These are phyloP conservation scores for Rhadinocentrus ornatus DNA, from an alignment of 2,797 vertebrate species.

Conservation along the genomic window DNA sequence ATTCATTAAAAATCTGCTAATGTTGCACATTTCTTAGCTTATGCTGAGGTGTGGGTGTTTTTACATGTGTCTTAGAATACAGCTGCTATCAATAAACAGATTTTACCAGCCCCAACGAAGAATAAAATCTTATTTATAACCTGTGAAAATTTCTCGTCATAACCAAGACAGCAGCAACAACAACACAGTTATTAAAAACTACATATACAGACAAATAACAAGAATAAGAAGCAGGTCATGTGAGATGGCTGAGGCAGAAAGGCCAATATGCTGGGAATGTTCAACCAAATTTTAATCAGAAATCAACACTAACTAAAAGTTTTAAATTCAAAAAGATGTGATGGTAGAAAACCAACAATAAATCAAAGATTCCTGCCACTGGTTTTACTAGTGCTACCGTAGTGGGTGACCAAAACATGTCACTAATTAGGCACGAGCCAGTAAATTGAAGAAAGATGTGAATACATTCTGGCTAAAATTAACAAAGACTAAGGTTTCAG, in stretches of 20 bases:
- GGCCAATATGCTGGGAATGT: no score
- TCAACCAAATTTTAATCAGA: no score
- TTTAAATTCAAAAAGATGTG: no score
- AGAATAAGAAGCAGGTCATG: no score
- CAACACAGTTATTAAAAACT: no score
- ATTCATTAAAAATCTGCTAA: neutral
- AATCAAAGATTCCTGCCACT: conserved; percentile 14
- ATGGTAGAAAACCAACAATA: neutral
- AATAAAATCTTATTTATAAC: no score
- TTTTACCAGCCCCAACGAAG: neutral
- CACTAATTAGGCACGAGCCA: conserved; percentile 17
- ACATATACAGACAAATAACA: no score
- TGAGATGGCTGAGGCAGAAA: no score
- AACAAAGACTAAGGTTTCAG: neutral
- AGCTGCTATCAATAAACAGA: neutral
- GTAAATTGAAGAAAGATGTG: conserved; percentile 19
- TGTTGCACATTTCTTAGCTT: neutral
- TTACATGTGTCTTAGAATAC: neutral
- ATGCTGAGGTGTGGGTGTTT: neutral
- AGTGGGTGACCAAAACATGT: no score
- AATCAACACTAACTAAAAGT: neutral
- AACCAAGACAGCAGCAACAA: no score
- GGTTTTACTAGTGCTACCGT: no score
- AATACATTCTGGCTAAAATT: neutral
- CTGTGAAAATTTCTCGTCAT: no score